Percentiles rank a stretch among this genome's conserved stretches.
Conservation (phyloP, 2,113 vertebrate genomes). For the Charina bottae region DNA sequence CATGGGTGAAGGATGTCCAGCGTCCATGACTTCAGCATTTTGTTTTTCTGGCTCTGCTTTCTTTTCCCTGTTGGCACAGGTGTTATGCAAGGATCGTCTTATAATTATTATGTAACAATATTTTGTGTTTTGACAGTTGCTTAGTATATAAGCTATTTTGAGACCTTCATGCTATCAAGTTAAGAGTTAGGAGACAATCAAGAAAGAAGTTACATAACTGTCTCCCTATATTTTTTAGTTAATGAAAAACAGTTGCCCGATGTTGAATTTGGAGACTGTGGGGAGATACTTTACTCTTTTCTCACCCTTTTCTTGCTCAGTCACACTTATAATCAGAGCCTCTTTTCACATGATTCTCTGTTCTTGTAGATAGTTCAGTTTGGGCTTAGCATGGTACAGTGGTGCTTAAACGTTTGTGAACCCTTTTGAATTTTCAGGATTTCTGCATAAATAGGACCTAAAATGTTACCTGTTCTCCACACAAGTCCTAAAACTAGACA, state of each 20-base stretch:
- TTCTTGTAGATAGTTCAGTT: not conserved
- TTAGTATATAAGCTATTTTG: not conserved
- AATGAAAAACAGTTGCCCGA: not conserved
- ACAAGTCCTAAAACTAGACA: too few relatives aligned
- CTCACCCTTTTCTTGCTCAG: not conserved
- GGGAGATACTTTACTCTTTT: not conserved
- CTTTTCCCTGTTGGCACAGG: not conserved
- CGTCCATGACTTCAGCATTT: not conserved
- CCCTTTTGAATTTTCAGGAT: not conserved
- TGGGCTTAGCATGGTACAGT: not conserved
- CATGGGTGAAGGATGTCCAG: not conserved
- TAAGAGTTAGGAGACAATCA: not conserved
- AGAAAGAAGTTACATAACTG: not conserved
- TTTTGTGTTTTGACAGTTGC: not conserved
- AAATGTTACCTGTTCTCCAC: not conserved
- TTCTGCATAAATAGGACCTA: not conserved
- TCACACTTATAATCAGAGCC: not conserved
- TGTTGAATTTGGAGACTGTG: not conserved
- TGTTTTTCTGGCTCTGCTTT: not conserved
- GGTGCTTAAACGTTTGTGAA: not conserved
- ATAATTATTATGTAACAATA: not conserved
- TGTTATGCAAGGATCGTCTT: not conserved
- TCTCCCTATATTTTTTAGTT: not conserved
- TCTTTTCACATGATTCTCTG: not conserved
- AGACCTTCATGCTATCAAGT: not conserved